Evolutionary conservation across 2,888 invertebrate genomes (phyloP), one percentile per base, ranked within the genome.

Genomic region (Mongoloraphidia duomilia): DNA sequence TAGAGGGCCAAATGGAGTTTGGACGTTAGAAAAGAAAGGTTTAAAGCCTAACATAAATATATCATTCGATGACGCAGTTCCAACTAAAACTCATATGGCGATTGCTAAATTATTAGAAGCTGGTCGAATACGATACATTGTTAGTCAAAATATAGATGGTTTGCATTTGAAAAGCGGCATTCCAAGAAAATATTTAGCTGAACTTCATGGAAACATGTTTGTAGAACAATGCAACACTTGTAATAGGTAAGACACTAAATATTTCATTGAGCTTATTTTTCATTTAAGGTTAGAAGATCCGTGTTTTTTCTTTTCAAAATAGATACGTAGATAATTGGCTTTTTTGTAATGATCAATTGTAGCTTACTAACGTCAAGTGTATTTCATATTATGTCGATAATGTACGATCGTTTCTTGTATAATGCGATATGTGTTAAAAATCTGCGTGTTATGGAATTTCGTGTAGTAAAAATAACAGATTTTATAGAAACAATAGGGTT

Each of bases 141-240:
- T 98, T 17, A 94, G 93, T 61, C 97, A 99, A 70, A 98, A 98
- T 68, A 95, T 99, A 57, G 98, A 99, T 73, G 97, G 97, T 0
- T 72, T 99, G 44, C 97, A 98, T 70, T 70, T 96, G 47, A 80
- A 88, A 59, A 93, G 93, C 8, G 96, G 96, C 4, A 69, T 97
- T 52, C 72, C 79, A 0, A 75, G 94, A 51, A 77, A 82, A 58
- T 71, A 82, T 61, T 68, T 98, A 52, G 81, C 95, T 9, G 97
- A 98, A 68, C 73, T 98, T 43, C 98, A 98, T 72, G 98, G 98
- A 2, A 96, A 98, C 66, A 95, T 98, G 86, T 98, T 94, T 70
- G 76, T 89, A 35, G 94, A 95, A 65, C 85, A 93, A 63, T 98
- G 98, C 65, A 81, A 82, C 63, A 76, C 82, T 58, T 98, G 98